Evolutionary conservation across 64 coral and sea anemone genomes (phyloP).

Genomic region (Pocillopora verrucosa): DNA sequence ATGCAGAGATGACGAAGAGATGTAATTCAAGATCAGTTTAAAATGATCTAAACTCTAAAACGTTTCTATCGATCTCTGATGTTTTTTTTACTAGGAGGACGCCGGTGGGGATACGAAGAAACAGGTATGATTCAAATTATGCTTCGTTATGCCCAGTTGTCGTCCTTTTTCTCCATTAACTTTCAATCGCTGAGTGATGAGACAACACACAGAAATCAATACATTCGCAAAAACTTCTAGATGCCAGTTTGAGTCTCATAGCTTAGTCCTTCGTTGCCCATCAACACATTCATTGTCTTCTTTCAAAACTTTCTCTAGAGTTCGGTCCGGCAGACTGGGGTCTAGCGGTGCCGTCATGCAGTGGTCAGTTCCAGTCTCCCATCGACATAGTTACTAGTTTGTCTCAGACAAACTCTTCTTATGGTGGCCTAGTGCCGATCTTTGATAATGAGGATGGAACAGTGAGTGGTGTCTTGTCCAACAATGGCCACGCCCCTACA

Average conservation of each 20-base stretch:
- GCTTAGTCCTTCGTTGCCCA: not conserved
- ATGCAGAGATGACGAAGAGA: no score
- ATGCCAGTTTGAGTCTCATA: not conserved
- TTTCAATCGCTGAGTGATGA: not conserved
- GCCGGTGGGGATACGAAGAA: not conserved
- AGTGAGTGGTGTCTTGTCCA: constrained; percentile 39
- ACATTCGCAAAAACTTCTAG: no score
- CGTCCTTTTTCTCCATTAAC: not conserved
- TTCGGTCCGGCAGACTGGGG: constrained; percentile 67
- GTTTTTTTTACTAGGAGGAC: not conserved
- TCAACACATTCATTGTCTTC: not conserved
- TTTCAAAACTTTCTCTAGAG: not conserved
- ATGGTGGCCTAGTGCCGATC: not conserved
- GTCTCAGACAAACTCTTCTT: not conserved
- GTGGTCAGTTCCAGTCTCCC: constrained; percentile 44
- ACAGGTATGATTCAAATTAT: not conserved
- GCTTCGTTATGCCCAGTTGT: not conserved
- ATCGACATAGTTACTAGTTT: constrained; percentile 35
- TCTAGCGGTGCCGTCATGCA: constrained; percentile 13
- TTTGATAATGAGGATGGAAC: not conserved
- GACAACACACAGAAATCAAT: no score
- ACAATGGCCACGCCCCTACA: constrained; percentile 78
- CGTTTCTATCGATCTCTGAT: not conserved
- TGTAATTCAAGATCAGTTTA: not conserved
- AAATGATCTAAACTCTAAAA: not conserved